Base-by-base conservation (phyloP, 2,888 invertebrate species). In the Caenorhabditis doughertyi region DNA sequence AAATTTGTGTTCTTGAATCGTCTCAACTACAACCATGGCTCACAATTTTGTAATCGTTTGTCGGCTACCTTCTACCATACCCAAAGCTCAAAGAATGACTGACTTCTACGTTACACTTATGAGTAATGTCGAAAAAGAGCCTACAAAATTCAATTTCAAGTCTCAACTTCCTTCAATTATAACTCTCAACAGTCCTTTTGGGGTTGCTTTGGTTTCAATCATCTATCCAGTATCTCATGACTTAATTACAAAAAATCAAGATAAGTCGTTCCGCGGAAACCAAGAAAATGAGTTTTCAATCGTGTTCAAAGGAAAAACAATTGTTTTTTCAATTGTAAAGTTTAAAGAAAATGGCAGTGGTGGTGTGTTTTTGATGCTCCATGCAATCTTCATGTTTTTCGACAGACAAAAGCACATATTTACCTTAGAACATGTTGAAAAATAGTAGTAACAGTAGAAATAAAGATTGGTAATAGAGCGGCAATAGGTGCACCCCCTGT, bases 31-130 rank as follows among this genome's bases (percentile, higher is more conserved):
- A 49, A 8, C 51, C 29, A 35, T 72, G 62, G 60, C 13, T 72
- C 1, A 23, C 21, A 3, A 16, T 72, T 29, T 25, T 72, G 8
- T 32, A 51, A 2, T 49, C 72, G 4, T 60, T 47, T 25, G 25
- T 72, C 2, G 72, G 72, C 1, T 72, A 72, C n/a, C 51, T 72
- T 1, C 32, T 72, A 7, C 72, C 72, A 2, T 53, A 60, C 35
- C 72, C 72, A 25, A 72, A 51, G 47, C 47, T 60, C 25, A 58
- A 60, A 18, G 29, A 47, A 60, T 39, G 35, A 29, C n/a, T 29
- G 35, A 58, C 13, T 72, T 72, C 27, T 72, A 72, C 23, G 23
- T 68, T 13, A 68, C 68, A 7, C 13, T 68, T 1, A 27, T 68
- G 5, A 55, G 53, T 21, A 68, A 68, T 25, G 68, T 39, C 29